Percentiles rank a stretch among this genome's conserved stretches.
phyloP scores from a whole-genome alignment of 2,888 invertebrate genomes.

The Bimastos eiseni region DNA sequence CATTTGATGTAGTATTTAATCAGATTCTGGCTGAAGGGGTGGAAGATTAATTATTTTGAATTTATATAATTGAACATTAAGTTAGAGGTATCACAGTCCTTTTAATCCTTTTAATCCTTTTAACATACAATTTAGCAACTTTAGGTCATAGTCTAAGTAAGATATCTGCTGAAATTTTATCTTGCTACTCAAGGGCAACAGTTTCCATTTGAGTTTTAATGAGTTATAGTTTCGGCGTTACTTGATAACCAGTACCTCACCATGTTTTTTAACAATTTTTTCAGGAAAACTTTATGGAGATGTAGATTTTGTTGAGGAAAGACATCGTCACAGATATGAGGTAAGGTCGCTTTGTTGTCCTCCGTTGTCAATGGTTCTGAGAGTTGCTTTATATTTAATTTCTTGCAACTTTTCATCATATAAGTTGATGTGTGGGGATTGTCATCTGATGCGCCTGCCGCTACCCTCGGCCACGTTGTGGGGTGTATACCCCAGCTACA shows the following conservation, averaged over 20 bases:
- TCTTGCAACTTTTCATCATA: not conserved
- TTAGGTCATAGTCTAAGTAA: not conserved
- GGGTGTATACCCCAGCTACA: too few species aligned
- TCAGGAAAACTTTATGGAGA: conserved; percentile 56
- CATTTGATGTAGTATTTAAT: not conserved
- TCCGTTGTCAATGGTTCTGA: not conserved
- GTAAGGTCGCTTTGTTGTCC: conserved; percentile 48
- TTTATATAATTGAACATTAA: not conserved
- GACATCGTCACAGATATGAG: conserved; percentile 96
- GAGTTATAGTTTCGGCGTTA: not conserved
- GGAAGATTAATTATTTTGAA: too few species aligned
- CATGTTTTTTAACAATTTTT: not conserved
- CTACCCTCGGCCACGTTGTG: not conserved
- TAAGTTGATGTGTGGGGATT: not conserved
- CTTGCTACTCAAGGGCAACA: not conserved
- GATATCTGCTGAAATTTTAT: too few species aligned
- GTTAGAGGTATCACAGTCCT: not conserved
- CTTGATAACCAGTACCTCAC: not conserved
- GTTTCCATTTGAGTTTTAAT: not conserved
- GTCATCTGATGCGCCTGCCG: too few species aligned
- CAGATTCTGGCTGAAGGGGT: too few species aligned
- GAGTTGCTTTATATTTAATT: not conserved
- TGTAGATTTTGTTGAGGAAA: conserved; percentile 75
- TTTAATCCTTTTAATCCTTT: not conserved
- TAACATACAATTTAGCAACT: not conserved